Evolutionary conservation across 2,797 vertebrate genomes (phyloP).

Genomic region (Prunella strophiata): DNA sequence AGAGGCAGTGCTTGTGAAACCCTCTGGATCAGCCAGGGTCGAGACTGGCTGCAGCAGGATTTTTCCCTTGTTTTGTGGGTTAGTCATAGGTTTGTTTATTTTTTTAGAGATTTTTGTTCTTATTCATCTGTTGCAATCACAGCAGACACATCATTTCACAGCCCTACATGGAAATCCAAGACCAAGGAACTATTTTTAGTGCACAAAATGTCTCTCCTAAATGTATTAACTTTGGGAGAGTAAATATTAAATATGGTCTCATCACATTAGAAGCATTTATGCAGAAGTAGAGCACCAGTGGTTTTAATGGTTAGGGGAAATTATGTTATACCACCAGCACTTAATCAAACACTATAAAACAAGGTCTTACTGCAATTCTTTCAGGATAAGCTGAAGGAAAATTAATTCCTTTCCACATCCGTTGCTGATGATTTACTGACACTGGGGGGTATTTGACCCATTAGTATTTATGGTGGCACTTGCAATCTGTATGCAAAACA

Average conservation of each 20-base stretch:
- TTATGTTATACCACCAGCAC: not conserved
- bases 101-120: not conserved
- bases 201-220: conserved; percentile 14
- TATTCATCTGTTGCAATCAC: conserved; percentile 36
- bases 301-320: conserved; percentile 27
- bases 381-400: conserved; percentile 8
- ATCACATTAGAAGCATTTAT: not conserved
- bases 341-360: conserved; percentile 36
- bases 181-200: conserved; percentile 58
- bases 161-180: conserved; percentile 64
- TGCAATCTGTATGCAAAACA: not conserved
- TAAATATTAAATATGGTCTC: conserved; percentile 48
- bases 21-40: not conserved
- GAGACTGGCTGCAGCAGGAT: not conserved
- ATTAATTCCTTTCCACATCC: conserved; percentile 15
- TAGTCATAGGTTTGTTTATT: conserved; percentile 47
- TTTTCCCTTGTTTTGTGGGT: conserved; percentile 17
- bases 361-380: not conserved
- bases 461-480: conserved; percentile 25
- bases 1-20: not conserved
- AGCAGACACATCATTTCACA: conserved; percentile 40
- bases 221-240: conserved; percentile 37
- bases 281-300: not conserved
- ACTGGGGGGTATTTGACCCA: not conserved
- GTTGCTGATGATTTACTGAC: not conserved